Evolutionary conservation across 2,888 invertebrate species (phyloP).

Genomic region (Pinctada fucata): DNA sequence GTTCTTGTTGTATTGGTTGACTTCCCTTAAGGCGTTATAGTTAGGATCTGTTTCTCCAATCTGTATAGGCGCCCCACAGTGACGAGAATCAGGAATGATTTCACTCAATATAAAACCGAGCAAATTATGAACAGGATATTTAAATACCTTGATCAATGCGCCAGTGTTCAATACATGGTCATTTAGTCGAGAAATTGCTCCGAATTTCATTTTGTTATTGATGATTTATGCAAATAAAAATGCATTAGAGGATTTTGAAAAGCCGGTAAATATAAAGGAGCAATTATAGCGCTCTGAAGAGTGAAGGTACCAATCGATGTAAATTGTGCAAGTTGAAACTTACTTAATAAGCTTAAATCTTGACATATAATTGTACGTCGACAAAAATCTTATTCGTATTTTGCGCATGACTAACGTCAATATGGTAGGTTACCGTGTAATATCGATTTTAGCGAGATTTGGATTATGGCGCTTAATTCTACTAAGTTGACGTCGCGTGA

Average conservation of each 20-base stretch:
- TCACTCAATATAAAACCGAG: not conserved
- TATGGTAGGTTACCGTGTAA: too few species aligned
- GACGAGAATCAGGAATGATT: too few species aligned
- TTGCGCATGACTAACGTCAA: too few species aligned
- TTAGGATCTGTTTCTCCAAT: too few species aligned
- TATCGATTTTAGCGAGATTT: too few species aligned
- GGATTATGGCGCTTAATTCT: too few species aligned
- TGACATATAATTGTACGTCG: too few species aligned
- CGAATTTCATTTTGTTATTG: not conserved
- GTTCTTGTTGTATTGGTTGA: not conserved
- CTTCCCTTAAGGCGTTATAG: not conserved
- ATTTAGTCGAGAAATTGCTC: not conserved
- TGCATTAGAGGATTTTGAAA: not conserved
- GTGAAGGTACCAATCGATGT: not conserved
- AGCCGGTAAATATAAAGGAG: not conserved
- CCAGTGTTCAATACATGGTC: not conserved
- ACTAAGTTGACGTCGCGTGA: too few species aligned
- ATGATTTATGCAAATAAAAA: conserved; percentile 2
- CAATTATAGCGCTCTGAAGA: not conserved
- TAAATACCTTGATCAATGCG: not conserved
- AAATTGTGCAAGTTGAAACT: not conserved
- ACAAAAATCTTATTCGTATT: too few species aligned
- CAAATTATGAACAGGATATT: conserved; percentile 3
- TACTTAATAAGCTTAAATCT: not conserved
- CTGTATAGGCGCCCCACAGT: too few species aligned